Conservation (phyloP, 2,888 invertebrate species). For the Holacanthella duospinosa region DNA sequence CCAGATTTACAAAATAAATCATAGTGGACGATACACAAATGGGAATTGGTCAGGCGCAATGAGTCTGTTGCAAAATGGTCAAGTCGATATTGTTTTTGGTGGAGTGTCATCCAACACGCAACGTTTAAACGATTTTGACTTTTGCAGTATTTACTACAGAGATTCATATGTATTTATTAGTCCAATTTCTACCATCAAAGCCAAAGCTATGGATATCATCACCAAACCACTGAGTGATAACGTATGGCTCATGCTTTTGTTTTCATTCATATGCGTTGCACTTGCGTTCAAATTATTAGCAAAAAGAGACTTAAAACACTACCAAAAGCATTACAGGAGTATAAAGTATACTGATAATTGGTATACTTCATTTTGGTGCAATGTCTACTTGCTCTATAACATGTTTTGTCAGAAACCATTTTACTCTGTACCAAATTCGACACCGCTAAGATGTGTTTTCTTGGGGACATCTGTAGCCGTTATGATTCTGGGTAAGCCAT, state of each 20-base stretch:
- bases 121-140: conserved; percentile 17
- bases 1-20: too few species aligned
- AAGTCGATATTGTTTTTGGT: conserved; percentile 19
- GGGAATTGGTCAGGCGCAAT: conserved; percentile 19
- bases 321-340: too few species aligned
- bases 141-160: conserved; percentile 20
- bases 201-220: conserved; percentile 5
- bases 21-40: conserved; percentile 6
- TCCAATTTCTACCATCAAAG: conserved; percentile 6
- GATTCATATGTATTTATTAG: conserved; percentile 24
- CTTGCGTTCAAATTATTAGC: conserved; percentile 11
- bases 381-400: conserved; percentile 12
- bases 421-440: conserved; percentile 13
- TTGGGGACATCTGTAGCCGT: conserved; percentile 11
- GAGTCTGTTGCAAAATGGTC: conserved; percentile 9
- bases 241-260: conserved; percentile 12
- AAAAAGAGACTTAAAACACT: too few species aligned
- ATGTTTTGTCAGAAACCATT: conserved; percentile 21
- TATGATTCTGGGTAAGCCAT: conserved; percentile 19
- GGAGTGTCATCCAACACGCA: conserved; percentile 24
- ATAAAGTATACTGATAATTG: conserved; percentile 7
- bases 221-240: conserved; percentile 13
- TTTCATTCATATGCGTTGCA: neutral
- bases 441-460: conserved; percentile 14
- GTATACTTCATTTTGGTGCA: conserved; percentile 11